Conservation (phyloP, 1,140 invertebrate genomes). For the Drosophila nannoptera region DNA sequence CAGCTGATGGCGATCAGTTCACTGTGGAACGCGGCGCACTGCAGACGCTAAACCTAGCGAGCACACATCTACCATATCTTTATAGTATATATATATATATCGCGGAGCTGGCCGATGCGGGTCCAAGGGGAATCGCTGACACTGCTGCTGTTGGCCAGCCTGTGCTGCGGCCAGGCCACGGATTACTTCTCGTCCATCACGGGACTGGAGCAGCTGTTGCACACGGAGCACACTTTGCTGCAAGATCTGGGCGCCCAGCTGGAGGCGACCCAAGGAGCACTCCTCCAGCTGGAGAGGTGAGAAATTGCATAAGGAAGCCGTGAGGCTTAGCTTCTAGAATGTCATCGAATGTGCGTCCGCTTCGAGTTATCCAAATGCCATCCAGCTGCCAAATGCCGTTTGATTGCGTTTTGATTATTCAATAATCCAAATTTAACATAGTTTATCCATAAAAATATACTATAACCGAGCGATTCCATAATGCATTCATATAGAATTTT, state of each 20-base stretch:
- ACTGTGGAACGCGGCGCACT: slow-evolving; percentile 47
- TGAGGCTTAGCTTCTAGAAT: background rate
- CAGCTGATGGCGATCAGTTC: slow-evolving; percentile 43
- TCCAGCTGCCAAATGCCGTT: background rate
- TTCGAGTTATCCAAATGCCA: slow-evolving; percentile 4
- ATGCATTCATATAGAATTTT: slow-evolving; percentile 1
- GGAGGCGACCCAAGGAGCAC: slow-evolving; percentile 86
- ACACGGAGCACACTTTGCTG: slow-evolving; percentile 91
- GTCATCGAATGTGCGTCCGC: background rate
- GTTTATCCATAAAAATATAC: background rate
- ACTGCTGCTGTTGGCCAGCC: slow-evolving; percentile 30
- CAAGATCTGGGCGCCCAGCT: slow-evolving; percentile 89
- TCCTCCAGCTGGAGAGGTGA: slow-evolving; percentile 87
- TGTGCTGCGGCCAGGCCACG: slow-evolving; percentile 33
- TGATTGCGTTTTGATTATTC: slow-evolving; percentile 1
- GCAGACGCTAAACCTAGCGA: slow-evolving; percentile 36
- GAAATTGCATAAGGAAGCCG: slow-evolving; percentile 9
- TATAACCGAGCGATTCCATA: background rate
- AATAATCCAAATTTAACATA: background rate
- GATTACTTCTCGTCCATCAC: slow-evolving; percentile 93
- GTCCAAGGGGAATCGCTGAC: slow-evolving; percentile 26
- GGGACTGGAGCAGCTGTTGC: slow-evolving; percentile 91
- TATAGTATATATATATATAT: background rate
- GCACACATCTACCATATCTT: background rate
- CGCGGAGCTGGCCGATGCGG: slow-evolving; percentile 27